Base-by-base conservation (phyloP, 2,113 vertebrate species). In the Laticauda colubrina region DNA sequence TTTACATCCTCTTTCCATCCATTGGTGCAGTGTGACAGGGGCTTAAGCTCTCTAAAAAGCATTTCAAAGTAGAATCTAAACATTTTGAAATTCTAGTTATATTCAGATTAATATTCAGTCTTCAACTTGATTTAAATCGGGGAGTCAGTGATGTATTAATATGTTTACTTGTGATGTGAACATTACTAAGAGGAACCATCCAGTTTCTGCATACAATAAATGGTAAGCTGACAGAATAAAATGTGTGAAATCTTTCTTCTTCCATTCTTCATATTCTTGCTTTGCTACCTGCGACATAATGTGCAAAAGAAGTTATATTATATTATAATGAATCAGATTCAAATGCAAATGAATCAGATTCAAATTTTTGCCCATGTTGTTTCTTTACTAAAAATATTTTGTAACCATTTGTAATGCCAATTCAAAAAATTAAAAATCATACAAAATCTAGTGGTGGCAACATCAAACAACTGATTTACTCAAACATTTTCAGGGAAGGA, bases 31-130 rank as follows among this genome's bases (percentile, higher is more conserved):
- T 39, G 34, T 39, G 34, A 39, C 34, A 39, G 34, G 34, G 34
- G 34, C 34, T 39, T 39, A 88, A 88, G 86, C n/a, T 92, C n/a
- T 86, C 64, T 43, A 53, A 87, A 92, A 92, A 51, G 91, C 91
- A 88, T 88, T 61, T 92, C 86, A 88, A 45, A 87, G 75, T 45
- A 39, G 48, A 87, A 92, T 92, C 69, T 88, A 75, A 92, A 87
- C 34, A 29, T 88, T 92, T 69, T 88, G 59, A 92, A 92, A 92
- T 88, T 87, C 48, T 55, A 43, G 14, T 61, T 86, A 75, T 87
- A 88, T 29, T 92, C 91, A 69, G 86, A 64, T 69, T 92, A 92
- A 88, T 69, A 88, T 51, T 53, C 48, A 29, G 14, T 75, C 86
- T 88, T 34, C 23, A 92, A 45, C 69, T 8, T 92, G 86, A 92